Conservation (phyloP, 2,888 invertebrate species). For the Chrysina gloriosa region DNA sequence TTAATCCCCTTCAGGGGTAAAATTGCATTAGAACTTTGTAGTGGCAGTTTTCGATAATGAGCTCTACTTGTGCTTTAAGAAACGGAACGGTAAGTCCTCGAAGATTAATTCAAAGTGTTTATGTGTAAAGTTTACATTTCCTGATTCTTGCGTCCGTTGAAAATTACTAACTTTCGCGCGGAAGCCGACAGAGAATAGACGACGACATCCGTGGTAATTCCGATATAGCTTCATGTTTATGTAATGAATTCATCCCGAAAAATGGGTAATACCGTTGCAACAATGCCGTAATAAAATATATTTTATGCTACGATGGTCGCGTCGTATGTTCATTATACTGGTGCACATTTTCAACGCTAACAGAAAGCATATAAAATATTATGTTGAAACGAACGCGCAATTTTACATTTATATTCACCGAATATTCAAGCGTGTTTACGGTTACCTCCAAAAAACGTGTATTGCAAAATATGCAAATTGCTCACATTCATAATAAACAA, state of each 20-base stretch:
- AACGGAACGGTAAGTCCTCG: background rate
- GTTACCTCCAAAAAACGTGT: background rate
- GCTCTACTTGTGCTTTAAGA: background rate
- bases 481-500: background rate
- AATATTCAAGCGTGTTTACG: slow-evolving; percentile 6
- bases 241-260: background rate
- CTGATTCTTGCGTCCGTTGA: too few relatives aligned
- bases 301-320: background rate
- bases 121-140: background rate
- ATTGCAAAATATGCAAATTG: background rate
- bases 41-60: slow-evolving; percentile 10
- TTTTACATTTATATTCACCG: slow-evolving; percentile 5
- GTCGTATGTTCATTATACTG: background rate
- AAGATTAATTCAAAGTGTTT: background rate
- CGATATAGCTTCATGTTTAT: background rate
- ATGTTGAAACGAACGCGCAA: background rate
- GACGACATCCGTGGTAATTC: background rate
- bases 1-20: slow-evolving; percentile 6
- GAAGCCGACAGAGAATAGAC: too few relatives aligned
- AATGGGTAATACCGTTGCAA: background rate
- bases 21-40: slow-evolving; percentile 8
- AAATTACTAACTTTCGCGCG: too few relatives aligned
- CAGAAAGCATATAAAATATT: background rate
- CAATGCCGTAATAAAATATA: background rate
- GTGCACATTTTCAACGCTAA: background rate